Percentiles rank a stretch among this genome's conserved stretches.
Evolutionary conservation across 2,113 vertebrate species (phyloP).

Genomic region (Calcarius ornatus): DNA sequence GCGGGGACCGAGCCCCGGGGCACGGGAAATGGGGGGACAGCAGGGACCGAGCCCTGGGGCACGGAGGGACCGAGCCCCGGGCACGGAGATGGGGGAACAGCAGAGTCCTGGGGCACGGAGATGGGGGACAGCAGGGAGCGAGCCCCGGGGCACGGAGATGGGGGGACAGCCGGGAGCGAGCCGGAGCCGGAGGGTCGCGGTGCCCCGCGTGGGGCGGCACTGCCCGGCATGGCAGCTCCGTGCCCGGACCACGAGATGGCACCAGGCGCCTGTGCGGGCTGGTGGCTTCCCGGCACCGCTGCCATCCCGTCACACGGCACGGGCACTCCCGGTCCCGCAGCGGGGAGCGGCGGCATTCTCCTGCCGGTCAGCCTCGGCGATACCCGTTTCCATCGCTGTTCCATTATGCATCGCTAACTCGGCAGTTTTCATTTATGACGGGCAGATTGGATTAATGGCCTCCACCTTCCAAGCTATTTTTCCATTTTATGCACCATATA

Average conservation of each 20-base stretch:
- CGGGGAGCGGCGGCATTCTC: rapidly evolving
- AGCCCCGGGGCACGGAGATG: no score
- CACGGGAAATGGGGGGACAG: background rate
- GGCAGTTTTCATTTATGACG: background rate
- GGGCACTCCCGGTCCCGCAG: rapidly evolving
- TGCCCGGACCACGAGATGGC: conserved; percentile 36
- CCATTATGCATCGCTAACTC: rapidly evolving
- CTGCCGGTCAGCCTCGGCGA: background rate
- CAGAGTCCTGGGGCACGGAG: no score
- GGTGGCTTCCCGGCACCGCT: background rate
- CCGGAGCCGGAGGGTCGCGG: rapidly evolving
- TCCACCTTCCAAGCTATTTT: background rate
- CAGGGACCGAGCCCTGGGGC: background rate
- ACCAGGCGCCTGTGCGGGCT: background rate
- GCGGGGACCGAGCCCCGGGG: background rate
- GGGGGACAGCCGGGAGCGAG: rapidly evolving
- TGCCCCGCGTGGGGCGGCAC: background rate
- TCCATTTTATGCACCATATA: background rate
- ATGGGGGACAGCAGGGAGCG: no score
- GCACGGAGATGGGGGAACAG: no score
- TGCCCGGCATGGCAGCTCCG: background rate
- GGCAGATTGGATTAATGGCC: background rate
- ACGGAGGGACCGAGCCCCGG: background rate
- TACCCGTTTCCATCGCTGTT: background rate
- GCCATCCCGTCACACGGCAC: rapidly evolving